Base-by-base conservation (phyloP, 1,140 invertebrate genomes). In the Drosophila ogumai region DNA sequence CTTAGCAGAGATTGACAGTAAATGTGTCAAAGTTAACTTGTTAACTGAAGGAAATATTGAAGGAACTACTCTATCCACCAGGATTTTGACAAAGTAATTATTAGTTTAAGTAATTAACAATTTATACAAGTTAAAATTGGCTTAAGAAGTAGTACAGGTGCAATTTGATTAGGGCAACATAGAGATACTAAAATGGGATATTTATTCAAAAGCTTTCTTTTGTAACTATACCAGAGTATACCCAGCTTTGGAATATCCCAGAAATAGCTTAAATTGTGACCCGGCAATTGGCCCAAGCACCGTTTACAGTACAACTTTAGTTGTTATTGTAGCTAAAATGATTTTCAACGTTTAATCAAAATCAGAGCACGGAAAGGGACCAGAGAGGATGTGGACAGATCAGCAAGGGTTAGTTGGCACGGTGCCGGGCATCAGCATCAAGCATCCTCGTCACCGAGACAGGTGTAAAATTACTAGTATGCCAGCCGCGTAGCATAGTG, bases 401-500 rank as follows among this genome's bases (percentile, higher is more conserved):
- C 32, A 55, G 50, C 0, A n/a, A 46, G 59, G 60, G 46, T 65
- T 68, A 74, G 56, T 40, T 52, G 46, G 25, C 19, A 43, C 19
- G 43, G 36, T 31, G 40, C 41, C 34, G 28, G 25, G 19, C 68
- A 49, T 50, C 52, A 46, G 19, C 68, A 49, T 50, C 52, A 46
- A 36, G 60, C 71, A 61, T 41, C 64, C 32, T 25, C 46, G 67
- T 66, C 58, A 75, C 67, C 47, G 78, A 46, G 82, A 71, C 82
- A 86, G 75, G 79, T 86, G 82, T 82, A 87, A 82, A 86, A 88
- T 84, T 71, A 74, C 52, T 55, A 3, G 52, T 88, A 88, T 82
- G 80, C 67, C 84, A 77, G 57, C 63, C 63, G 72, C 64, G 80
- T 82, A 65, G 76, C 79, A 80, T 71, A 65, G 63, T 60, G 34